Conservation (phyloP, 1,140 invertebrate species). For the Leptinotarsa texana region DNA sequence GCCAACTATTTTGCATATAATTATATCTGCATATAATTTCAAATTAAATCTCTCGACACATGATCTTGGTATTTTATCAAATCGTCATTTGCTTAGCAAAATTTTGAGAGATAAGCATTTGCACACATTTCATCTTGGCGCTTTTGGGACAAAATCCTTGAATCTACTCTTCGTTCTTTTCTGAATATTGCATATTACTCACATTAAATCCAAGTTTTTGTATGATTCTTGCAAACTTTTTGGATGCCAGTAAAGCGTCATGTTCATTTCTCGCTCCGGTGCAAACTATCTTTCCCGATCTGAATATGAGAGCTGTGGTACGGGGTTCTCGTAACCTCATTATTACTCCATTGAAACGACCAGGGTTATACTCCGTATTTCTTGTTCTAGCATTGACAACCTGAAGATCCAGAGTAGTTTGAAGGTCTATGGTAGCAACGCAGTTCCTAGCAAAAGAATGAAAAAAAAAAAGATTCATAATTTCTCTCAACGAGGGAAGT, state of each 20-base stretch:
- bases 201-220: constrained; percentile 97
- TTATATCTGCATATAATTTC: no score
- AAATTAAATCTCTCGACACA: no score
- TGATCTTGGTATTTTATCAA: no score
- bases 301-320: constrained; percentile 96
- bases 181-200: constrained; percentile 50
- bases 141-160: not conserved
- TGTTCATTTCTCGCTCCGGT: constrained; percentile 97
- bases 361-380: constrained; percentile 99
- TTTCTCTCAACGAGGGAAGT: no score
- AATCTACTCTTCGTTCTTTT: not conserved
- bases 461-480: no score
- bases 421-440: constrained; percentile 92
- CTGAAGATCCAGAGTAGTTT: constrained; percentile 83
- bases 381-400: constrained; percentile 94
- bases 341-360: constrained; percentile 96
- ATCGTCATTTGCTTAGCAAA: not conserved
- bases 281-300: constrained; percentile 98
- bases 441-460: constrained; percentile 72
- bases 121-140: not conserved
- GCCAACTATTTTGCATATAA: no score
- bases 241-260: constrained; percentile 87
- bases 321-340: constrained; percentile 97
- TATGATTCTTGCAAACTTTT: constrained; percentile 97
- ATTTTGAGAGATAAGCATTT: not conserved